Evolutionary conservation across 2,797 vertebrate genomes (phyloP), one percentile per base, ranked within the genome.

Genomic region (Galaxias olidus): DNA sequence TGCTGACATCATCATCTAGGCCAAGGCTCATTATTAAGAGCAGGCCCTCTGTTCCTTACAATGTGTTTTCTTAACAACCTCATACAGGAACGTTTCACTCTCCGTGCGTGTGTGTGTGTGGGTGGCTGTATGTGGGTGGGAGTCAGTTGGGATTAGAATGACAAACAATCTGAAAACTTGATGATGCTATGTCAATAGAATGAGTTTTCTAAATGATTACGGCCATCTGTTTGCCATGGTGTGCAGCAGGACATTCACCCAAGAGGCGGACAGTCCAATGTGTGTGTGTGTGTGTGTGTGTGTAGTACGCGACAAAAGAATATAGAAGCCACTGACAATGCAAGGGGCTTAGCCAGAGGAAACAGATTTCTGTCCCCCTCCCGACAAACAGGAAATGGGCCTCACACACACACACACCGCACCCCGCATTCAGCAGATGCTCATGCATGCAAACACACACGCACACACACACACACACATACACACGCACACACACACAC

Each of bases 321-420:
- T 53, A 54, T 43, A 30, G 42, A 17, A 45, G 60, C 51, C 65
- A 51, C 62, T 48, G 56, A 91, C 88, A 91, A 89, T 90, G 78
- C 60, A 54, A 69, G 79, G 47, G 12, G 78, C 78, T 88, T 86
- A 83, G 75, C 78, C 72, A 88, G 74, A 90, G 89, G 89, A 91
- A 89, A 86, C 88, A 83, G 83, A 88, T 86, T 85, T 89, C 83
- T 85, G 82, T 86, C 86, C 89, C 84, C 85, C 87, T 88, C 89
- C 90, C 87, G 81, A 83, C 85, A 55, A 87, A 91, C 90, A 92
- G 91, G 91, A 93, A 89, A 86, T 80, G 7, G 70, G 80, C 80
- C 82, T 69, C 81, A 84, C n/a, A n/a, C n/a, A n/a, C 77, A 80
- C 82, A 79, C 80, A 47, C n/a, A 13, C 53, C 47, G 50, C 42